These are phyloP conservation scores for Anastrepha obliqua DNA, from an alignment of 1,140 invertebrate genomes.

Conservation along the genomic window DNA sequence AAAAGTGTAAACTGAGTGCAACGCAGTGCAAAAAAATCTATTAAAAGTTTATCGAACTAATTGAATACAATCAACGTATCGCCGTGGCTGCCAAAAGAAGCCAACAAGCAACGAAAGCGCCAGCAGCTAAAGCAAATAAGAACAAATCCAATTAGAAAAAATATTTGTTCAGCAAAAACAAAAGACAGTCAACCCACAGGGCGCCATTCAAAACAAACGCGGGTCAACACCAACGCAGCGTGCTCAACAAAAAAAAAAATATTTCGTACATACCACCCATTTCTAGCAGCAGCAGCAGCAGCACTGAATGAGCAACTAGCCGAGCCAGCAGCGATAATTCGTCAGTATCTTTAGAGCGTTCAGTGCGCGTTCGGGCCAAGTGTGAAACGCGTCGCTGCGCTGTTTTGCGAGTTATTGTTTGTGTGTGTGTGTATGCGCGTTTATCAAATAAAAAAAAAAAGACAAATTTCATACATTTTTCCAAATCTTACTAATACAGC, in stretches of 20 bases:
- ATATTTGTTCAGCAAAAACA: slow-evolving; percentile 20
- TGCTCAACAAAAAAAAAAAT: neutral
- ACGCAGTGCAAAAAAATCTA: neutral
- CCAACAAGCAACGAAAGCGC: neutral
- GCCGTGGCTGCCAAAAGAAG: neutral
- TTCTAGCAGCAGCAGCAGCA: neutral
- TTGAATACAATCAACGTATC: neutral
- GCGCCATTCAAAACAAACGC: neutral
- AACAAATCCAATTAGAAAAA: slow-evolving; percentile 48
- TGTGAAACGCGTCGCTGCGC: slow-evolving; percentile 1
- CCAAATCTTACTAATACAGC: neutral
- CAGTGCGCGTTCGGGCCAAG: slow-evolving; percentile 38
- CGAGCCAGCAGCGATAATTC: neutral
- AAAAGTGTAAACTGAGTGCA: neutral
- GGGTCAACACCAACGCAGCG: neutral
- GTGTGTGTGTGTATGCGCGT: neutral
- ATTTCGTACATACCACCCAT: neutral
- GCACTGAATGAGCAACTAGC: neutral
- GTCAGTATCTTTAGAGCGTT: neutral
- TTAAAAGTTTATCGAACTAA: slow-evolving; percentile 11
- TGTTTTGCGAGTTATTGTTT: neutral
- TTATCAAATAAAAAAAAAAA: slow-evolving; percentile 12
- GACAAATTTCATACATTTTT: neutral
- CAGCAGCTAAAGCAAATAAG: slow-evolving; percentile 30
- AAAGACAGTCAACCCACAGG: neutral